Evolutionary conservation across 1,140 invertebrate species (phyloP), one percentile per base, ranked within the genome.

Genomic region (Bombus haemorrhoidalis): DNA sequence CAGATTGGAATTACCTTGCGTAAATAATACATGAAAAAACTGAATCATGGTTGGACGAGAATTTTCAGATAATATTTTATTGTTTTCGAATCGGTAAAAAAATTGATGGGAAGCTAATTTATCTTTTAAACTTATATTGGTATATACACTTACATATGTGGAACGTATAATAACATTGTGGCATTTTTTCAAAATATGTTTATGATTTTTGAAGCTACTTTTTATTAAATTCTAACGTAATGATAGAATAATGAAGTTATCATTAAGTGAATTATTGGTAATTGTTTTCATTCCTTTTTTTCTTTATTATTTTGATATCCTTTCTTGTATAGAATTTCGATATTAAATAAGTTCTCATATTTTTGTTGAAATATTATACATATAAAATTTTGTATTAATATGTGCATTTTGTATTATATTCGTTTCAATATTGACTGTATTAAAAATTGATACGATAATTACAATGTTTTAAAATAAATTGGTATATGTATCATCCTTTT

Each of bases 11-110:
- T 72, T 80, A 80, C 77, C 0, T 37, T 22, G 64, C 41, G 41
- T 79, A 41, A 68, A 47, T 81, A 72, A 72, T 72, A 39, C 32
- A 28, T 25, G 43, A n/a, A 80, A 43, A 69, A 80, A 80, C 41
- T 1, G 32, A 57, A 37, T 18, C 76, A 62, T 28, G 75, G 37
- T 9, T 18, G 39, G 4, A 78, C 25, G 76, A 34, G 2, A 47
- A 78, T 57, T 71, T 53, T 25, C 18, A 57, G 13, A n/a, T 41
- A n/a, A 25, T 37, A 66, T 64, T 39, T 6, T 32, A 32, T 43
- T 66, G 37, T 25, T 77, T 34, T n/a, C 2, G 15, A 39, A n/a
- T 6, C 15, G 18, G 34, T 28, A n/a, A 28, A n/a, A 76, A 18
- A 39, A 22, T 62, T 22, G 3, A 68, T 41, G n/a, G 2, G 9